Evolutionary conservation across 1,140 invertebrate species (phyloP), one percentile per base, ranked within the genome.

Genomic region (Andrena cerasifolii): DNA sequence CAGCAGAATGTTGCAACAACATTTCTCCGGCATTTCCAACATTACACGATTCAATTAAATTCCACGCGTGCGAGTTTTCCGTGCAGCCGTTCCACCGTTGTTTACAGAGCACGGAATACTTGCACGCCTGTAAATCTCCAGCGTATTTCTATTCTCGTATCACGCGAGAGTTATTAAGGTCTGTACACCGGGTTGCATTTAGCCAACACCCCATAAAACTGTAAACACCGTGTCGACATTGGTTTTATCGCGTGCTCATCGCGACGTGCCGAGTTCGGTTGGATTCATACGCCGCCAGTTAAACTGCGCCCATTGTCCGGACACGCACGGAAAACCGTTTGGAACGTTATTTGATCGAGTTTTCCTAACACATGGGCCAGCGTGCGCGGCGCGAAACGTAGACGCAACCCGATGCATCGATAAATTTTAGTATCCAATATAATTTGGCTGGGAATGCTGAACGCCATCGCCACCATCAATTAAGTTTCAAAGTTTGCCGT

Each of bases 181-280:
- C n/a, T 28, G 56, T 56, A 71, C 56, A 45, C 24, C 33, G 28
- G 5, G 58, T 73, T 43, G 66, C 72, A 79, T 80, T 84, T 63
- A 63, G 49, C 66, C 73, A 53, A 76, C 82, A 84, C 66, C 81
- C 83, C 82, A 79, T 84, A 84, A 84, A 84, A 84, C 81, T 80
- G 82, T 72, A 80, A 80, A 84, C 82, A 77, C 66, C 77, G 71
- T 84, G 54, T 79, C 66, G 54, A 78, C 78, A 84, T 76, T 76
- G 82, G 77, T 84, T 84, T 84, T 84, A 84, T 84, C 82, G 82
- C 71, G 62, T 54, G 51, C 66, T 82, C 82, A 68, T 72, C 58
- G 45, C 47, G 45, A 66, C 66, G 54, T 36, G 36, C 26, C n/a
- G 21, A n/a, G 33, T 51, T 40, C 18, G 28, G 21, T 47, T 45